Percentiles rank a stretch among this genome's conserved stretches.
These are phyloP conservation scores for Xyliphius kryptos DNA, from an alignment of 2,113 vertebrate genomes.

Conservation along the genomic window DNA sequence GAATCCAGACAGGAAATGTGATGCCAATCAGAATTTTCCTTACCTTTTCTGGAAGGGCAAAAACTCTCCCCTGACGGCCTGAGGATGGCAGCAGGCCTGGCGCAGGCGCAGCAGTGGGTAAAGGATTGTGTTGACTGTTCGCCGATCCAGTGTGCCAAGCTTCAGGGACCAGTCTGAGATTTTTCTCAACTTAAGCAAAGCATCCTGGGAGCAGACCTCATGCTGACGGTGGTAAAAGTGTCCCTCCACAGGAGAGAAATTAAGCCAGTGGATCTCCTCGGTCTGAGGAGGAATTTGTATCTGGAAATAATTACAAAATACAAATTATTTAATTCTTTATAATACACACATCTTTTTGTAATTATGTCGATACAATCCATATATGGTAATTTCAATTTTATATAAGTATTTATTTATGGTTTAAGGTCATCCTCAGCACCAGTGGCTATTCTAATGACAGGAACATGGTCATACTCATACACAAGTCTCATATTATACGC, in stretches of 20 bases:
- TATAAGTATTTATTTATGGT: no score
- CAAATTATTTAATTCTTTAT: no score
- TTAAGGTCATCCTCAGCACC: no score
- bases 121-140: conserved; percentile 87
- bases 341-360: no score
- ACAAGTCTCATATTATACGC: no score
- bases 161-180: conserved; percentile 94
- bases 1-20: no score
- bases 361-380: no score
- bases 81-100: conserved; percentile 97
- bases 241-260: conserved; percentile 93
- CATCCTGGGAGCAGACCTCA: conserved; percentile 95
- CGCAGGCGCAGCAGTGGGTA: conserved; percentile 86
- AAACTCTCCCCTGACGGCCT: conserved; percentile 95
- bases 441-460: no score
- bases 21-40: neutral
- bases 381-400: no score
- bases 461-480: no score
- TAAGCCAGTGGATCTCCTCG: conserved; percentile 91
- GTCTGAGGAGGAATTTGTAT: conserved; percentile 96
- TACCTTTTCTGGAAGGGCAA: conserved; percentile 95
- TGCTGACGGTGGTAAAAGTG: conserved; percentile 98
- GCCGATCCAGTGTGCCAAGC: conserved; percentile 89
- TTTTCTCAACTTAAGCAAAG: conserved; percentile 85
- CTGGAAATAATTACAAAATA: conserved; percentile 52